phyloP scores from a whole-genome alignment of 2,113 vertebrate genomes.

The Herpailurus yagouaroundi region DNA sequence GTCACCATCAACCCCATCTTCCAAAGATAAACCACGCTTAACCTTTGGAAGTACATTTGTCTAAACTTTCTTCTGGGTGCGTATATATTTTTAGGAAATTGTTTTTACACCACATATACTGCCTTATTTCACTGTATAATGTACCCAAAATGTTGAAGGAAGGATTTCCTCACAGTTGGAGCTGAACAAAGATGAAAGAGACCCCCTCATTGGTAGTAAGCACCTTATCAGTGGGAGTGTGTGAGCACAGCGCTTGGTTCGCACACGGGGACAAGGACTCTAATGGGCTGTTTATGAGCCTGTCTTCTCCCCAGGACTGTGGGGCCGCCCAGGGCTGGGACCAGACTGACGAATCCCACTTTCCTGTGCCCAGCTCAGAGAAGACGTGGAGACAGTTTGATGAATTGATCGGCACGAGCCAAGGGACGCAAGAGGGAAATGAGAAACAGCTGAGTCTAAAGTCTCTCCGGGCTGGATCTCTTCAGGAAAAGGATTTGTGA shows the following conservation, averaged over 20 bases:
- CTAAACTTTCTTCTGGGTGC: not conserved
- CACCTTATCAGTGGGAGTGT: not conserved
- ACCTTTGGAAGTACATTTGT: not conserved
- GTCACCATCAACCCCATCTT: not conserved
- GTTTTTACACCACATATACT: not conserved
- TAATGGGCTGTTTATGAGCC: not conserved
- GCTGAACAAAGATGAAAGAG: not conserved
- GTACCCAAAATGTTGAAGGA: not conserved
- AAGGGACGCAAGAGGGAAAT: not conserved
- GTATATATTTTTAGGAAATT: not conserved
- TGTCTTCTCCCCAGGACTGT: not conserved
- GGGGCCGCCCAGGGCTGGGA: not conserved
- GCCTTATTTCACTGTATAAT: not conserved
- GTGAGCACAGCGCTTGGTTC: not conserved
- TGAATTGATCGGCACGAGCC: not conserved
- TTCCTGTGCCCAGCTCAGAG: not conserved
- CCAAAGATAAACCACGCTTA: not conserved
- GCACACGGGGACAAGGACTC: no score
- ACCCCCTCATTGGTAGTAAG: not conserved
- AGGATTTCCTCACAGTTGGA: not conserved
- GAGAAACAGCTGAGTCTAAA: not conserved
- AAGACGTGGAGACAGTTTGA: conserved; percentile 32
- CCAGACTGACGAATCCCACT: not conserved
- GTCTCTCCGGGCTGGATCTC: not conserved
- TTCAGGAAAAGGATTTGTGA: not conserved